Evolutionary conservation across 1,140 invertebrate genomes (phyloP).

Genomic region (Dendroctonus ponderosae): DNA sequence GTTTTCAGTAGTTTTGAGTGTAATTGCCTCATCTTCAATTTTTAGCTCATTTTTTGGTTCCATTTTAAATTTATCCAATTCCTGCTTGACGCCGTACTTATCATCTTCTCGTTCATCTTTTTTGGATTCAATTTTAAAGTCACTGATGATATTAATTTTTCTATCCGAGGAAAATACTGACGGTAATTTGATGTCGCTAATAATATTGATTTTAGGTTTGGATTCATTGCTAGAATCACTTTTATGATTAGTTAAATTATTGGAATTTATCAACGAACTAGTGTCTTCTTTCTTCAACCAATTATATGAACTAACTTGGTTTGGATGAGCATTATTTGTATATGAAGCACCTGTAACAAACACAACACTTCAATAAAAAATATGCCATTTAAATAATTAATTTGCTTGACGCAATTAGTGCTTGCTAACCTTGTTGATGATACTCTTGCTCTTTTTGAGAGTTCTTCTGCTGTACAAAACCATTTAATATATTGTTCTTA

Average conservation of each 20-base stretch:
- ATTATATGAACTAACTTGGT: neutral
- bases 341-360: too few species aligned
- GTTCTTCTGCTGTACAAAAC: too few species aligned
- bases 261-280: constrained; percentile 33
- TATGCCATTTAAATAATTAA: too few species aligned
- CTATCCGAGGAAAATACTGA: constrained; percentile 42
- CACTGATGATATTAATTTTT: constrained; percentile 50
- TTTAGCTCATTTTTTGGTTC: constrained; percentile 43
- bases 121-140: constrained; percentile 49
- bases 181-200: constrained; percentile 49
- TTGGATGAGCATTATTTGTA: too few species aligned
- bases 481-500: too few species aligned
- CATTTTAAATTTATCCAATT: constrained; percentile 28
- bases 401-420: too few species aligned
- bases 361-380: too few species aligned
- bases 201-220: constrained; percentile 51
- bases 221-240: constrained; percentile 39
- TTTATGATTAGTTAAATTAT: constrained; percentile 37
- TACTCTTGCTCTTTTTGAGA: too few species aligned
- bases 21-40: constrained; percentile 51
- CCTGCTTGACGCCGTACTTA: constrained; percentile 33
- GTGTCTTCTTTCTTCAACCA: constrained; percentile 36
- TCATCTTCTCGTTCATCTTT: constrained; percentile 43
- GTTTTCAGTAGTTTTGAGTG: constrained; percentile 50
- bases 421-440: too few species aligned